These are phyloP conservation scores for Pipistrellus nathusii DNA, from an alignment of 2,797 vertebrate species.

Conservation along the genomic window DNA sequence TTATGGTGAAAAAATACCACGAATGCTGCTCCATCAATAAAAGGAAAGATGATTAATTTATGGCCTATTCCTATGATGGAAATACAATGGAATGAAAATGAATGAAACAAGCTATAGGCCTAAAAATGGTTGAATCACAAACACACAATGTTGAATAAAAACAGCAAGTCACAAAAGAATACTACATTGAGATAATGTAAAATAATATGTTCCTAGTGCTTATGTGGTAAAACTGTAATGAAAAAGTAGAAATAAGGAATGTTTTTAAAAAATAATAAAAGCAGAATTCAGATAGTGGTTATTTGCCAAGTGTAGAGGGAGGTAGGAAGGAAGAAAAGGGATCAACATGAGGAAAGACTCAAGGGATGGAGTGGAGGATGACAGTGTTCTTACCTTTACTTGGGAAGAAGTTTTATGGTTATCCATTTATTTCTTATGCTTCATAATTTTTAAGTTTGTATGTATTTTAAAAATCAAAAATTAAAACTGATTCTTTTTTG, in stretches of 20 bases:
- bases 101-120: neutral
- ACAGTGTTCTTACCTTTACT: neutral
- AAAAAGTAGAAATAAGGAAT: constrained; percentile 5
- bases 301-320: neutral
- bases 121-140: neutral
- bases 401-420: neutral
- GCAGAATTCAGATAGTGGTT: neutral
- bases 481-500: neutral
- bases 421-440: neutral
- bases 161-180: neutral
- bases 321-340: neutral
- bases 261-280: neutral
- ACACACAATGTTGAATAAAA: neutral
- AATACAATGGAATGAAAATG: neutral
- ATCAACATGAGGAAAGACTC: accelerated
- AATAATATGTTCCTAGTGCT: neutral
- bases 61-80: neutral
- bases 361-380: too few species aligned
- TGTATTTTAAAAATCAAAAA: neutral
- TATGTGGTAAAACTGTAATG: neutral
- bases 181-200: neutral
- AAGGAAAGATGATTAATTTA: neutral
- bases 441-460: neutral
- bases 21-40: neutral
- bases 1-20: neutral